Evolutionary conservation across 2,113 vertebrate genomes (phyloP).

Genomic region (Rhegmatorhina hoffmannsi): DNA sequence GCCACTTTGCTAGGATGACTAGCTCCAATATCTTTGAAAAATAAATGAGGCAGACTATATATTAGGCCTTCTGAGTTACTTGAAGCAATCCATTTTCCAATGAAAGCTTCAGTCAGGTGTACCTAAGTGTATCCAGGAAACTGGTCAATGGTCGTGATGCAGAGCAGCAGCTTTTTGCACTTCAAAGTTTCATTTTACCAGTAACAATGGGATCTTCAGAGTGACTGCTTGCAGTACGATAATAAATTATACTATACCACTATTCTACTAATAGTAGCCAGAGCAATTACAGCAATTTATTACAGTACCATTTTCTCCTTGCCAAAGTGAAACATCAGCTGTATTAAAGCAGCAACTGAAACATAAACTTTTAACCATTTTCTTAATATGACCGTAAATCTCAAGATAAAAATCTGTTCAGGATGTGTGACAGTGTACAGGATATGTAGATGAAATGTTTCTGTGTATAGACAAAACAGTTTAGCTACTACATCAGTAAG

Average conservation of each 20-base stretch:
- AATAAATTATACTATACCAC: slow-evolving; percentile 4
- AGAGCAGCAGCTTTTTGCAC: slow-evolving; percentile 22
- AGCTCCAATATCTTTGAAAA: slow-evolving; percentile 40
- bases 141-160: background rate
- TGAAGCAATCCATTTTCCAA: slow-evolving; percentile 57
- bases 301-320: background rate
- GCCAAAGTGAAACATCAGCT: background rate
- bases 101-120: slow-evolving; percentile 56
- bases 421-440: background rate
- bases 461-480: background rate
- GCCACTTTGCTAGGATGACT: slow-evolving; percentile 24
- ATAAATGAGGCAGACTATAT: slow-evolving; percentile 38
- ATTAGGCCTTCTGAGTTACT: slow-evolving; percentile 37
- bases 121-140: slow-evolving; percentile 23
- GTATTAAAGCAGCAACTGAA: slow-evolving; percentile 7
- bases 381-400: background rate
- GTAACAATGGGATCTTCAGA: slow-evolving; percentile 5
- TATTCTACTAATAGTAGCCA: background rate
- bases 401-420: background rate
- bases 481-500: background rate
- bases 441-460: background rate
- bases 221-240: background rate
- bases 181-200: background rate
- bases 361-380: background rate
- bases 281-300: background rate